These are phyloP conservation scores for Euplexia lucipara DNA, from an alignment of 2,888 invertebrate species.

Conservation along the genomic window DNA sequence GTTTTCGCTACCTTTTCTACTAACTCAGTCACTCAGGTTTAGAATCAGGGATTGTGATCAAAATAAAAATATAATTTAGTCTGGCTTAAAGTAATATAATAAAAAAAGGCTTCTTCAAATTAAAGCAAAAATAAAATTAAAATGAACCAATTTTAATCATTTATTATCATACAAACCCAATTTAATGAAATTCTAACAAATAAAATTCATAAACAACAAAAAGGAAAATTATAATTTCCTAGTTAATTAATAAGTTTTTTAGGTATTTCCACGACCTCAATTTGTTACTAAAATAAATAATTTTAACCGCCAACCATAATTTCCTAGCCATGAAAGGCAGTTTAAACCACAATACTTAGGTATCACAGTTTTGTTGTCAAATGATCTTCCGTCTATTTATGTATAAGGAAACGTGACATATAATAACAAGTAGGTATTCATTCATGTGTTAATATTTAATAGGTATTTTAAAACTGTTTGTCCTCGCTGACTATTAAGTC, in stretches of 20 bases:
- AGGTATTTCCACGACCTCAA: not conserved
- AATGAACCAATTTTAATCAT: not conserved
- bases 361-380: constrained; percentile 6
- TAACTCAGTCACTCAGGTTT: no score
- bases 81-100: no score
- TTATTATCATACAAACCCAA: not conserved
- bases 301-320: not conserved
- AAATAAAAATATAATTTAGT: no score
- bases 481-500: no score
- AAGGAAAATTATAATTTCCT: no score
- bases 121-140: no score
- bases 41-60: no score
- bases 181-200: not conserved
- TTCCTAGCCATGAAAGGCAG: not conserved
- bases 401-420: constrained; percentile 39
- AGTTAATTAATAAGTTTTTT: no score
- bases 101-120: no score
- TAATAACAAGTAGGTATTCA: constrained; percentile 36
- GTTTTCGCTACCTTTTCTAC: no score
- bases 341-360: not conserved
- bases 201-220: no score
- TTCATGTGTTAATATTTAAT: constrained; percentile 35
- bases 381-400: constrained; percentile 37
- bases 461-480: constrained; percentile 11
- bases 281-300: not conserved